phyloP scores from a whole-genome alignment of 2,113 vertebrate genomes.

The Erinaceus europaeus region DNA sequence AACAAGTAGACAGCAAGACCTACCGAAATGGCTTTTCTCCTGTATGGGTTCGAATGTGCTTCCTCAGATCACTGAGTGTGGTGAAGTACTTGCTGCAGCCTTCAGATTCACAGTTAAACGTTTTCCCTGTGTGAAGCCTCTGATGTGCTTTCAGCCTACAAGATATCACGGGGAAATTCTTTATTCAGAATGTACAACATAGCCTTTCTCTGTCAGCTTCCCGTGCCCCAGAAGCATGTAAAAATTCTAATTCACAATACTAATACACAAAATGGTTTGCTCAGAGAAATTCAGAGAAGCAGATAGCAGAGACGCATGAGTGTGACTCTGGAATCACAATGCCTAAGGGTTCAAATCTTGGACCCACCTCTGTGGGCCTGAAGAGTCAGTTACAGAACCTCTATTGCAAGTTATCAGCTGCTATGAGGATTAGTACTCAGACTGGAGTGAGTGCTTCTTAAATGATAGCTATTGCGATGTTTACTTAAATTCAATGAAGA shows the following conservation, averaged over 20 bases:
- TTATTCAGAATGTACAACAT: neutral
- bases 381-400: neutral
- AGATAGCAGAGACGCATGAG: neutral
- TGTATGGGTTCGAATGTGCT: slow-evolving; percentile 98
- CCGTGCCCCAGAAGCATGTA: neutral
- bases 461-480: neutral
- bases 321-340: neutral
- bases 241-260: neutral
- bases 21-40: slow-evolving; percentile 99
- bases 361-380: neutral
- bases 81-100: slow-evolving; percentile 99
- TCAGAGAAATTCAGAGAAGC: neutral
- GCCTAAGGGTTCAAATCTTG: neutral
- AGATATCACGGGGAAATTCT: slow-evolving; percentile 56
- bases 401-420: neutral
- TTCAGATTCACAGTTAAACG: slow-evolving; percentile 99
- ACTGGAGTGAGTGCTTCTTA: neutral
- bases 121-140: slow-evolving; percentile 99
- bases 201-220: neutral
- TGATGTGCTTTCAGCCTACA: slow-evolving; percentile 98
- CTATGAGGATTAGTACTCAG: neutral
- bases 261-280: neutral
- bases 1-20: slow-evolving; percentile 34
- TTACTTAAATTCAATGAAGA: neutral
- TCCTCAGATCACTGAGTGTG: slow-evolving; percentile 98